Percentiles rank a stretch among this genome's conserved stretches.
Evolutionary conservation across 2,888 invertebrate genomes (phyloP).

Genomic region (Rhabditoides inermis): DNA sequence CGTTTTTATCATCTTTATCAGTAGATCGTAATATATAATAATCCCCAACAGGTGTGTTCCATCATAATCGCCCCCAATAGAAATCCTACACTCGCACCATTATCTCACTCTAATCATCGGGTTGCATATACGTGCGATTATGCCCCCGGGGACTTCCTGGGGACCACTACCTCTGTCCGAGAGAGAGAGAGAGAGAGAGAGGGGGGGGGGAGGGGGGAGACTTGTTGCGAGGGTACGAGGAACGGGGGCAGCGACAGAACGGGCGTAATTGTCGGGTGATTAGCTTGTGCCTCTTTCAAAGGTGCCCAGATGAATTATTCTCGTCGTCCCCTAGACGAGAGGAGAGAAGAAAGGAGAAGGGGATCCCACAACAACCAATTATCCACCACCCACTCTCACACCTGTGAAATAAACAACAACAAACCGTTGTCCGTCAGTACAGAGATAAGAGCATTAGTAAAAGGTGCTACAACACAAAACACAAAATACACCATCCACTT

Average conservation of each 20-base stretch:
- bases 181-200: not conserved
- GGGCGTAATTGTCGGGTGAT: too few species aligned
- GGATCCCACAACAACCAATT: not conserved
- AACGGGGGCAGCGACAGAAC: too few species aligned
- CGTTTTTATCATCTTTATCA: too few species aligned
- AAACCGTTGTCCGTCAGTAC: too few species aligned
- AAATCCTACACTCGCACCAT: not conserved
- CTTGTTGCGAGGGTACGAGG: too few species aligned
- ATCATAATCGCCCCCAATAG: too few species aligned
- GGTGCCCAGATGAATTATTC: too few species aligned
- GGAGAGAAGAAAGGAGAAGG: not conserved
- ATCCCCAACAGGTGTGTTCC: too few species aligned
- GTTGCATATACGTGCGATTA: slow-evolving; percentile 2
- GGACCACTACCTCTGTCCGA: slow-evolving; percentile 3
- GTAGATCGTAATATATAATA: too few species aligned
- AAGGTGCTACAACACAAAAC: not conserved
- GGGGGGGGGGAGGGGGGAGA: not conserved
- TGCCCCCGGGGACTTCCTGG: slow-evolving; percentile 6
- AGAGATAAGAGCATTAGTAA: too few species aligned
- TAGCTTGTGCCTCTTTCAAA: too few species aligned
- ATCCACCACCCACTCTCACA: not conserved
- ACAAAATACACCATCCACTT: too few species aligned
- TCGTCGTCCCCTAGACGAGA: not conserved
- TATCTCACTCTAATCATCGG: not conserved
- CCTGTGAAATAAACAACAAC: not conserved